Base-by-base conservation (phyloP, 1,140 invertebrate genomes). In the Brachionus angularis region DNA sequence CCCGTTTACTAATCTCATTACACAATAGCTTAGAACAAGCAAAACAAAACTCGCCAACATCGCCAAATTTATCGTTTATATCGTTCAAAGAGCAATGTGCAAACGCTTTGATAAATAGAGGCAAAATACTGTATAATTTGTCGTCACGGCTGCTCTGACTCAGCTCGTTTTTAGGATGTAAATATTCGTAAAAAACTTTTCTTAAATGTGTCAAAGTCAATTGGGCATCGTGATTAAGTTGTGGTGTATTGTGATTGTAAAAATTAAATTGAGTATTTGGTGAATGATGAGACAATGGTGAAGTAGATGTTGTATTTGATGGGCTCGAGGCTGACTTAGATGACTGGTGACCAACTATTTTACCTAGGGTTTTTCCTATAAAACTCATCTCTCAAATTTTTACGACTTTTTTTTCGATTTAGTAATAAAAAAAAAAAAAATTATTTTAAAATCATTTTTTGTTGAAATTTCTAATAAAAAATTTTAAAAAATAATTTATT, bases 91-190 rank as follows among this genome's bases (percentile, higher is more conserved):
- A 89, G 79, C 89, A 89, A 74, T 89, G 88, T 69, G 89, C 89
- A 84, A 95, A 95, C 50, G 94, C 90, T 91, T 93, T 97, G 83
- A 91, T 95, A 83, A 98, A 98, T 8, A 98, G 84, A 44, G 95
- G 95, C 75, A 98, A 84, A 91, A 98, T 96, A 81, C 93, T 95
- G 81, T 97, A 97, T 0, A 98, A 84, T 82, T 95, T 94, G 77
- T 90, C 89, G 82, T 96, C 91, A 73, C 89, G 87, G 80, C 96
- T 91, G 31, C 77, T 76, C 39, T 78, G 76, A 5, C 77, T 77
- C 12, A 75, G 73, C 42, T 75, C 78, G 75, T 90, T 88, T 16
- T 87, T 83, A 36, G 91, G 89, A 83, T 95, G 90, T 21, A 88
- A 89, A 76, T 93, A 94, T 77, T 96, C 93, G 23, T 89, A 88